These are phyloP conservation scores for Toxostoma redivivum DNA, from an alignment of 2,113 vertebrate species.

Conservation along the genomic window DNA sequence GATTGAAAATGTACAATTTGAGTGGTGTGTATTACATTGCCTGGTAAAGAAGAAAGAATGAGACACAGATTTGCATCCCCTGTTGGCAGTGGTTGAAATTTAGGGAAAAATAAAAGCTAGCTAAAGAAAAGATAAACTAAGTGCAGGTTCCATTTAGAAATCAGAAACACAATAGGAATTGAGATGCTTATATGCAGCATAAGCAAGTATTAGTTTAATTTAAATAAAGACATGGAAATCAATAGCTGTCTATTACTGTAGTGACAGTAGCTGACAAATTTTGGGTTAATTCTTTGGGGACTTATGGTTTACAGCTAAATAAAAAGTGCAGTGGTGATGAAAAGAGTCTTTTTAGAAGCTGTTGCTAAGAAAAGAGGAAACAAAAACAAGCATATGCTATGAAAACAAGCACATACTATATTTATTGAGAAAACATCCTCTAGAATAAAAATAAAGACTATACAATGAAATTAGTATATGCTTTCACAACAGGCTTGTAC, in stretches of 20 bases:
- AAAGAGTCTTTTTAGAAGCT: neutral
- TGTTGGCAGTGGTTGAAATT: neutral
- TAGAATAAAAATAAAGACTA: neutral
- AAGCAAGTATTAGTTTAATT: neutral
- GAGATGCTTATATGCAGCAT: neutral
- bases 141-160: neutral
- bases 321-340: neutral
- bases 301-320: neutral
- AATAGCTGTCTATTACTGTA: neutral
- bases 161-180: neutral
- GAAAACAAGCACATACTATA: neutral
- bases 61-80: neutral
- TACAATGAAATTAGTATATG: neutral
- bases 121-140: neutral
- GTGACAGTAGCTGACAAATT: slow-evolving; percentile 12
- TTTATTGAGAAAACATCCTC: neutral
- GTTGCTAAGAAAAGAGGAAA: slow-evolving; percentile 1
- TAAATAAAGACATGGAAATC: neutral
- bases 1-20: neutral
- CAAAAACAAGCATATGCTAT: neutral
- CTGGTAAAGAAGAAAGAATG: neutral
- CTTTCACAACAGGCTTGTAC: neutral
- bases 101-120: neutral
- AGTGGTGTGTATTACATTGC: neutral
- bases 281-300: neutral